These are phyloP conservation scores for Allobates femoralis DNA, from an alignment of 2,797 vertebrate species.

Conservation along the genomic window DNA sequence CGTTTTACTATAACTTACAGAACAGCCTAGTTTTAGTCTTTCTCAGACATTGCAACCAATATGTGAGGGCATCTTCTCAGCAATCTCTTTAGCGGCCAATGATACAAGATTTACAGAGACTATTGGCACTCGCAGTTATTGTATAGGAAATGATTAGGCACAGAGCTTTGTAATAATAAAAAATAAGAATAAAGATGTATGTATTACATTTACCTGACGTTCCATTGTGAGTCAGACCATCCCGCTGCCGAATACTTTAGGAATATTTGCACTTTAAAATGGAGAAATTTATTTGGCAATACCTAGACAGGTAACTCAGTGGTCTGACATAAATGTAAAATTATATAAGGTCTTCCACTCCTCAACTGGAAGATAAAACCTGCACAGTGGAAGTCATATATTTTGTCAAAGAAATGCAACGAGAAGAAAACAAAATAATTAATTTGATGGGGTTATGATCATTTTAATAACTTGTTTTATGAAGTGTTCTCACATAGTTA, in stretches of 20 bases:
- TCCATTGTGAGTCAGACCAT: conserved; percentile 65
- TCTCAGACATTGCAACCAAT: conserved; percentile 58
- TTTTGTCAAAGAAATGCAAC: no score
- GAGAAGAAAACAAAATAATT: no score
- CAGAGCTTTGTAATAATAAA: conserved; percentile 67
- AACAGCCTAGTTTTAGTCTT: conserved; percentile 22
- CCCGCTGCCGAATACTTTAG: conserved; percentile 66
- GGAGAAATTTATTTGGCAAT: conserved; percentile 38
- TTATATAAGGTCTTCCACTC: conserved; percentile 17
- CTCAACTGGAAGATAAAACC: background rate
- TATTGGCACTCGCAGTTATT: conserved; percentile 64
- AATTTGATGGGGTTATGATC: no score
- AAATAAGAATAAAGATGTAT: conserved; percentile 42
- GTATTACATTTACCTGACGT: conserved; percentile 67
- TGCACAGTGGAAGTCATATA: no score
- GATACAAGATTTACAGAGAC: conserved; percentile 61
- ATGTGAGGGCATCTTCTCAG: conserved; percentile 67
- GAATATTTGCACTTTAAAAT: conserved; percentile 75
- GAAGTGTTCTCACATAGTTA: no score
- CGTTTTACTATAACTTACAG: conserved; percentile 68
- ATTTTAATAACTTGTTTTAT: no score
- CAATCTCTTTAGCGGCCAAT: conserved; percentile 66
- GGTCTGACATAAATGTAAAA: no score
- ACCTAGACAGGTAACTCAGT: background rate
- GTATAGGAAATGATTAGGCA: conserved; percentile 56